Evolutionary conservation across 2,797 vertebrate species (phyloP).

Genomic region (Lemur catta): DNA sequence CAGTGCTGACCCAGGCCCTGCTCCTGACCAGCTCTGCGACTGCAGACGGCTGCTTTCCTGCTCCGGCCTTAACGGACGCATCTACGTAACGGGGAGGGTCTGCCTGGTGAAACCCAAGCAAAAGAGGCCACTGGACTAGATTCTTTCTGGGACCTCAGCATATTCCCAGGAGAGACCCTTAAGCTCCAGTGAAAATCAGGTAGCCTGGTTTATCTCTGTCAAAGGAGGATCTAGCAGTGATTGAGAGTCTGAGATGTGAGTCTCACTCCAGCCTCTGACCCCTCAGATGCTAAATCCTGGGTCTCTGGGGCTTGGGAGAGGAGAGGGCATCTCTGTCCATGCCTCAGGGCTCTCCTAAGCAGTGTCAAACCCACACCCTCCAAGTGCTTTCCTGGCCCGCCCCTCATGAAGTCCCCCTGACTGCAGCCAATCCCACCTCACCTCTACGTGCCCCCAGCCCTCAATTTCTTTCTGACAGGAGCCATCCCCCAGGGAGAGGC

Average conservation of each 20-base stretch:
- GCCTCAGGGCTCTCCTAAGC: neutral
- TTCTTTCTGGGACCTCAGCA: neutral
- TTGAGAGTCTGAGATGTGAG: neutral
- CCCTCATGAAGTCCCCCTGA: no score
- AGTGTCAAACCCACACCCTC: neutral
- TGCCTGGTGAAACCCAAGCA: neutral
- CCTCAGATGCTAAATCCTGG: neutral
- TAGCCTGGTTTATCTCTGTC: neutral
- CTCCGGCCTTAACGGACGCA: neutral
- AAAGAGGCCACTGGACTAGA: neutral
- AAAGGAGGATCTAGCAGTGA: neutral
- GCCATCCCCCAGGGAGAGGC: neutral
- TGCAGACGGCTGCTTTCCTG: neutral
- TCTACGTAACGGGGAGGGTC: neutral
- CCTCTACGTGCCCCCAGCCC: no score
- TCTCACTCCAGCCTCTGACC: neutral
- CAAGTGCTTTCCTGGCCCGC: fast-evolving
- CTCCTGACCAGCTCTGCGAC: neutral
- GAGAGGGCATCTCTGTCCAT: neutral
- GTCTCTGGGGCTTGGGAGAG: neutral
- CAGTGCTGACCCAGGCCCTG: fast-evolving
- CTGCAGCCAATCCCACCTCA: neutral
- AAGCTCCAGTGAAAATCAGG: neutral
- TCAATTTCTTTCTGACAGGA: neutral
- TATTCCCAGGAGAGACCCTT: neutral